Evolutionary conservation across 2,797 vertebrate genomes (phyloP).

Genomic region (Muscicapa comitata): DNA sequence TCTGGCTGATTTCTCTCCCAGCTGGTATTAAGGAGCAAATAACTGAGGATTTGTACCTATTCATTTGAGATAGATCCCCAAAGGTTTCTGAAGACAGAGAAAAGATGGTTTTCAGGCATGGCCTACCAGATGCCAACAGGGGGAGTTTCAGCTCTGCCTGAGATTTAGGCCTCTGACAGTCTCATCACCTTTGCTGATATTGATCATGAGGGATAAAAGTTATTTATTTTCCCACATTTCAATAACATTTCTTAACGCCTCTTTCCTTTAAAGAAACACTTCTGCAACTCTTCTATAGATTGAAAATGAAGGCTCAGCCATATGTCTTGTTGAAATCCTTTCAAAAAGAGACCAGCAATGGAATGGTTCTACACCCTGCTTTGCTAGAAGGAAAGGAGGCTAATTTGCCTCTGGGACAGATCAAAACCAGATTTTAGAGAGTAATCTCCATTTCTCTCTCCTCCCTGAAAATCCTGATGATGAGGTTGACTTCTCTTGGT

Average conservation of each 20-base stretch:
- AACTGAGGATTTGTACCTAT: neutral
- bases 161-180: neutral
- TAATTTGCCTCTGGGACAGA: neutral
- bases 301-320: neutral
- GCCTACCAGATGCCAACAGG: constrained; percentile 40
- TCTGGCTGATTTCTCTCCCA: neutral
- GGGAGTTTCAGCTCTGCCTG: constrained; percentile 69
- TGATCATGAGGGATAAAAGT: constrained; percentile 50
- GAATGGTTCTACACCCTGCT: neutral
- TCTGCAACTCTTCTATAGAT: neutral
- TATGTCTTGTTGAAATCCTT: neutral
- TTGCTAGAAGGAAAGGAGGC: neutral
- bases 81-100: neutral
- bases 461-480: neutral
- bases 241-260: constrained; percentile 30
- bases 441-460: neutral
- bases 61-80: neutral
- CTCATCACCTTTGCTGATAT: constrained; percentile 2
- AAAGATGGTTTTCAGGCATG: neutral
- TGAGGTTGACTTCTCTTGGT: neutral
- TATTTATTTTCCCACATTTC: constrained; percentile 53
- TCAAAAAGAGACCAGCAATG: neutral
- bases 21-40: neutral
- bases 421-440: neutral
- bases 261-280: constrained; percentile 45